Conservation (phyloP, 2,113 vertebrate genomes). For the Taxidea taxus region DNA sequence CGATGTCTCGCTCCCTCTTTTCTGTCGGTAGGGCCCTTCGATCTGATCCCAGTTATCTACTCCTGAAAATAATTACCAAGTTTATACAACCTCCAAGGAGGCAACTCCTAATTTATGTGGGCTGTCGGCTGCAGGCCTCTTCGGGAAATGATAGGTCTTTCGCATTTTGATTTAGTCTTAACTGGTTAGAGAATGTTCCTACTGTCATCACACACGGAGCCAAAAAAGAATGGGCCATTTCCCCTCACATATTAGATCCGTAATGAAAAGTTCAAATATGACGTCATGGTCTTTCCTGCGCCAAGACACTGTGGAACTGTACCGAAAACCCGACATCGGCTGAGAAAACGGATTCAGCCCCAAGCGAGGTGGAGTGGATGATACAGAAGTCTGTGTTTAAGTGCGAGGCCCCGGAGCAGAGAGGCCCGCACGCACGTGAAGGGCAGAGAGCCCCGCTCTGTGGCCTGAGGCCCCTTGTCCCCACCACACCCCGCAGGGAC, state of each 20-base stretch:
- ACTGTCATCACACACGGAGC: background rate
- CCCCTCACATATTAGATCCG: constrained; percentile 59
- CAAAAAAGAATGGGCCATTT: constrained; percentile 51
- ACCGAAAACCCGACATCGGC: constrained; percentile 47
- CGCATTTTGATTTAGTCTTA: constrained; percentile 46
- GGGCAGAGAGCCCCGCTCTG: too few relatives aligned
- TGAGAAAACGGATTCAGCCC: constrained; percentile 37
- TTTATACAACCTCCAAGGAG: background rate
- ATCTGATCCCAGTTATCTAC: background rate
- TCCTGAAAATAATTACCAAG: constrained; percentile 43
- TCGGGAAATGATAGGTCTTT: constrained; percentile 41
- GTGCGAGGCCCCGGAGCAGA: background rate
- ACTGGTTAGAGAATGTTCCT: constrained; percentile 44
- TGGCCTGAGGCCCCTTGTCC: background rate
- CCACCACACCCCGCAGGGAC: background rate
- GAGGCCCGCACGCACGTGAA: background rate
- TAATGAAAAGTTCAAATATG: constrained; percentile 67
- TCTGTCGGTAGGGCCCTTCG: background rate
- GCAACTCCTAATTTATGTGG: background rate
- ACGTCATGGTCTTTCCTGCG: constrained; percentile 52
- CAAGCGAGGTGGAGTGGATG: background rate
- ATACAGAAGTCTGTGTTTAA: background rate
- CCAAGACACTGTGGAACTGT: constrained; percentile 59
- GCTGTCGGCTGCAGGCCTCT: constrained; percentile 6
- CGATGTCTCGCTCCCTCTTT: background rate